These are phyloP conservation scores for Eremobia ochroleuca DNA, from an alignment of 2,888 invertebrate species.

Conservation along the genomic window DNA sequence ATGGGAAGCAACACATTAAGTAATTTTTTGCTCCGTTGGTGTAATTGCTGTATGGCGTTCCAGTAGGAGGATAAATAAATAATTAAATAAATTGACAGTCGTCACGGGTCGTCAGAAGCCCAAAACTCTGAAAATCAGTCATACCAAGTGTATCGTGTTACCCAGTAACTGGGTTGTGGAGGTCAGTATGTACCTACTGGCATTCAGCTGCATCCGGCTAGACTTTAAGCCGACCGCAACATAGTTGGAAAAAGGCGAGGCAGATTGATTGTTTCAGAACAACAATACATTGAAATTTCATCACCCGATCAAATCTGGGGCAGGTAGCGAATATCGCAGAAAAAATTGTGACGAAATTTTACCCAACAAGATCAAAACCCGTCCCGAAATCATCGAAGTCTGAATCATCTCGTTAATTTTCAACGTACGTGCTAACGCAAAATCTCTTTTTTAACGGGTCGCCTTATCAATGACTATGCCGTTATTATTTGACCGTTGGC, in stretches of 20 bases:
- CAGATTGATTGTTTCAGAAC: too few relatives aligned
- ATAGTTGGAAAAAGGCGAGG: neutral
- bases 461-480: constrained; percentile 44
- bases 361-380: neutral
- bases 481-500: constrained; percentile 59
- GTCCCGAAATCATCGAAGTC: constrained; percentile 1
- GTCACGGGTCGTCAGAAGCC: neutral
- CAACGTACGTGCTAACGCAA: constrained; percentile 12
- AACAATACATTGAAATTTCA: constrained; percentile 4
- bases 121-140: neutral
- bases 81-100: too few relatives aligned
- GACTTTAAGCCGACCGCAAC: neutral
- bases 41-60: too few relatives aligned
- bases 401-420: constrained; percentile 51
- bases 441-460: constrained; percentile 25
- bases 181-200: neutral
- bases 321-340: neutral
- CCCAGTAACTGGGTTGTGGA: neutral
- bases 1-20: too few relatives aligned
- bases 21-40: too few relatives aligned
- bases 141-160: neutral
- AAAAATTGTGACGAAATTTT: constrained; percentile 21
- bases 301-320: neutral
- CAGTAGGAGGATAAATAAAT: too few relatives aligned
- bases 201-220: neutral